Evolutionary conservation across 1,140 invertebrate genomes (phyloP), one percentile per base, ranked within the genome.

Genomic region (Zaprionus vittiger): DNA sequence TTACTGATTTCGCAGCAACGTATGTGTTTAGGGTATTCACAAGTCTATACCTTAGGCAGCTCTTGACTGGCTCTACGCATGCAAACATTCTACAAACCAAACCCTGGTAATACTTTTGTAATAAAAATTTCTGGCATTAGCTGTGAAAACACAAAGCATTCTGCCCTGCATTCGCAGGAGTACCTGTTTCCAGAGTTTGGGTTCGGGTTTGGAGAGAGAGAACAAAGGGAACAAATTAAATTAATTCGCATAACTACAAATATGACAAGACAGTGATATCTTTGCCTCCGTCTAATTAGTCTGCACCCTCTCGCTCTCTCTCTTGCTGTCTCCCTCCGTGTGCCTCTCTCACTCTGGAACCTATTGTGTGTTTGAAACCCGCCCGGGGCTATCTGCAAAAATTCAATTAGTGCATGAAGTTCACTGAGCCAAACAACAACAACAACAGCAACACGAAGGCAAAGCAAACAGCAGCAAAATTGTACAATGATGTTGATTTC

Each of bases 371-470:
- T 28, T 41, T 17, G 15, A 44, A 44, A 44, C 34, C 28, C 12
- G 66, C 57, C 52, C 24, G 52, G 31, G 57, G 57, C 65, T 20
- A 60, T 66, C 41, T 47, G 57, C 72, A 59, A 70, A 75, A 59
- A 70, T 75, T 70, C 73, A 70, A 70, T 75, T 75, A 70, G 59
- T 52, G n/a, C 56, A 61, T 37, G 57, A 52, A 61, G 61, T 61
- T 28, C 44, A 54, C 28, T 9, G 20, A 61, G 28, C 49, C 14
- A 31, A 52, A 54, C 41, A 61, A 28, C 54, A 56, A 56, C 26
- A 52, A 52, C 41, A 60, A 28, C 26, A 56, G 9, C 31, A 34
- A 67, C 14, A 49, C 17, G 20, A 55, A n/a, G 55, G 61, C n/a
- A 64, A 44, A 56, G 26, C 62, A 71, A 49, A 38, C 31, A 56